Percentiles rank a stretch among this genome's conserved stretches.
phyloP scores from a whole-genome alignment of 2,888 invertebrate genomes.

The Campoplex nolae region DNA sequence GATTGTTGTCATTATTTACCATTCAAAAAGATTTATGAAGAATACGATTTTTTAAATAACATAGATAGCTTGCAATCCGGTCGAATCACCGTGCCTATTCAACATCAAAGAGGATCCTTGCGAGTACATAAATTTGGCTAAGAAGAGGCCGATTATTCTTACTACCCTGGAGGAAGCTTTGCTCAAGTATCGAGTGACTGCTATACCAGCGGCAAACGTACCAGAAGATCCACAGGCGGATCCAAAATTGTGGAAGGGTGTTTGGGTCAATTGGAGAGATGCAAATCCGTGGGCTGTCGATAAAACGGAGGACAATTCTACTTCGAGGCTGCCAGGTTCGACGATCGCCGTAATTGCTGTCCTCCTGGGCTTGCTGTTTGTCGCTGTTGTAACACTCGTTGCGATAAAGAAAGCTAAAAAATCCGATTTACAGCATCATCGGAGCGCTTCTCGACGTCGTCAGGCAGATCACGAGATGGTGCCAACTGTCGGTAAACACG shows the following conservation, averaged over 20 bases:
- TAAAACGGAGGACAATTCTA: neutral
- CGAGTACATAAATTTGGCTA: slow-evolving; percentile 85
- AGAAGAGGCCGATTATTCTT: slow-evolving; percentile 82
- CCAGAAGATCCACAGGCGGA: slow-evolving; percentile 85
- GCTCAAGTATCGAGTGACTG: slow-evolving; percentile 82
- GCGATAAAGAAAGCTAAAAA: slow-evolving; percentile 68
- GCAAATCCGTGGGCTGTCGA: slow-evolving; percentile 38
- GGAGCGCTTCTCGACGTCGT: neutral
- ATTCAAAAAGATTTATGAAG: neutral
- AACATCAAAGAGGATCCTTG: slow-evolving; percentile 83
- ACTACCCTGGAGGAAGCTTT: slow-evolving; percentile 84
- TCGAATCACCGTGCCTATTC: slow-evolving; percentile 82
- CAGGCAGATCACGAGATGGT: slow-evolving; percentile 40
- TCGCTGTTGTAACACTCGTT: slow-evolving; percentile 68
- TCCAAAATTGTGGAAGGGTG: slow-evolving; percentile 86
- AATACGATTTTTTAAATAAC: neutral
- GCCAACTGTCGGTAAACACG: slow-evolving; percentile 3
- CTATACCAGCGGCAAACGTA: slow-evolving; percentile 84
- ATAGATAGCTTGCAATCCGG: slow-evolving; percentile 79
- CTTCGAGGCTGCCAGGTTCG: slow-evolving; percentile 68
- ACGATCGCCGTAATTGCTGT: slow-evolving; percentile 71
- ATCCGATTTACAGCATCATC: slow-evolving; percentile 63
- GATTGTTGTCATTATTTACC: too few relatives aligned
- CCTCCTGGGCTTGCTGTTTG: slow-evolving; percentile 68
- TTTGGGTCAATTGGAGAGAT: slow-evolving; percentile 88